Base-by-base conservation (phyloP, 2,113 vertebrate species). In the Daboia siamensis region DNA sequence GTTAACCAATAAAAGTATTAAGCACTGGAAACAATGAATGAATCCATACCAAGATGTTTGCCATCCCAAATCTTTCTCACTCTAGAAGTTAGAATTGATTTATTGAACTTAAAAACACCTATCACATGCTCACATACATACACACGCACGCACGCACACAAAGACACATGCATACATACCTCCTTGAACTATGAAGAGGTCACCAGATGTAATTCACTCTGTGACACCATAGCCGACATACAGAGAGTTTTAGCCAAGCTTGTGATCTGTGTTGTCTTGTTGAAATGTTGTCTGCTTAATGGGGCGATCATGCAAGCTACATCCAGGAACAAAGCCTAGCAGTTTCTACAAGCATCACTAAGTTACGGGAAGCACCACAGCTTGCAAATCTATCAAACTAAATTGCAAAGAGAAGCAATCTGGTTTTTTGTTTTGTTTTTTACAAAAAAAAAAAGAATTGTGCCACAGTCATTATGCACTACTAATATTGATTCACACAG, bases 231-330 rank as follows among this genome's bases (percentile, higher is more conserved):
- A 95, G 95, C 96, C 92, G 96, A 97, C 96, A 94, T 96, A 94
- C 97, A 97, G 94, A 97, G 97, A 98, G 97, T 97, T 97, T 98
- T 97, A 98, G 98, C 97, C 98, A 97, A 97, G 97, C 97, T 97
- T 97, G 95, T 97, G 98, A 98, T 98, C 98, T 98, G 97, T 98
- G 98, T 97, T 98, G 98, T 98, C 98, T 80, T 97, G 96, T 98
- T 98, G 98, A 98, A 98, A 98, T 96, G 98, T 97, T 97, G 98
- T 98, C 98, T 99, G 98, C 98, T 98, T 99, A 99, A 99, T 99
- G 99, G 98, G 98, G 98, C 98, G 98, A 98, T 99, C 98, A 99
- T 98, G 98, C 98, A 98, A 98, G 98, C 98, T 98, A 98, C 98
- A 98, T 97, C 97, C 96, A 98, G 98, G 98, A 98, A 99, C 99